Base-by-base conservation (phyloP, 2,113 vertebrate genomes). In the Phrynocephalus versicolor region DNA sequence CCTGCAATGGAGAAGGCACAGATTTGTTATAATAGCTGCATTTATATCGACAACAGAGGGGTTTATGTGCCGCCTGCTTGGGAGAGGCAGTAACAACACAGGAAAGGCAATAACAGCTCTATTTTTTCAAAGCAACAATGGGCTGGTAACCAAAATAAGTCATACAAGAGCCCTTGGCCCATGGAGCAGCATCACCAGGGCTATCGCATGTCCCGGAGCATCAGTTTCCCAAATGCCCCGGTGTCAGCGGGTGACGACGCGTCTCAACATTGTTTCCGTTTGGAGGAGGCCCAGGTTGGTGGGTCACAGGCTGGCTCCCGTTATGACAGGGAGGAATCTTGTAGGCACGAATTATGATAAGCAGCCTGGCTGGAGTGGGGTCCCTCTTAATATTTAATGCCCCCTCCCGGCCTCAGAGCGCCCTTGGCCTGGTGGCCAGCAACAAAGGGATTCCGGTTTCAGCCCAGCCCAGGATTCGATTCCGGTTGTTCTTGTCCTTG, bases 1-100 rank as follows among this genome's bases (percentile, higher is more conserved):
- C 97, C 98, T 99, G 96, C 0, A 86, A 85, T 0, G 62, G 30
- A 73, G 89, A 89, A 0, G 0, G 33, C 12, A 0, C 0, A 1
- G 72, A 19, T 64, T 41, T 45, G 57, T 62, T 30, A 74, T 10
- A 13, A 13, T 19, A 30, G 73, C 57, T 39, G 33, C 21, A 77
- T 23, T 35, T 77, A 77, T 21, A 64, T 64, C 4, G 60, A 64
- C 23, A 64, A 23, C 19, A 35, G 55, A 8, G 30, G 25, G 23
- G 25, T 51, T 75, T 51, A 75, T 23, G 12, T 58, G 30, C 19
- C 55, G 23, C 23, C 51, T 77, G 19, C 75, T 58, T 55, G 15
- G 8, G 58, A 77, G 23, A 58, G 12, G 16, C n/a, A 33, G 10
- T 2, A 74, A 19, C 3, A 27, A 70, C 15, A 23, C 39, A 45